phyloP scores from a whole-genome alignment of 2,113 vertebrate species.

The Fregetta grallaria region DNA sequence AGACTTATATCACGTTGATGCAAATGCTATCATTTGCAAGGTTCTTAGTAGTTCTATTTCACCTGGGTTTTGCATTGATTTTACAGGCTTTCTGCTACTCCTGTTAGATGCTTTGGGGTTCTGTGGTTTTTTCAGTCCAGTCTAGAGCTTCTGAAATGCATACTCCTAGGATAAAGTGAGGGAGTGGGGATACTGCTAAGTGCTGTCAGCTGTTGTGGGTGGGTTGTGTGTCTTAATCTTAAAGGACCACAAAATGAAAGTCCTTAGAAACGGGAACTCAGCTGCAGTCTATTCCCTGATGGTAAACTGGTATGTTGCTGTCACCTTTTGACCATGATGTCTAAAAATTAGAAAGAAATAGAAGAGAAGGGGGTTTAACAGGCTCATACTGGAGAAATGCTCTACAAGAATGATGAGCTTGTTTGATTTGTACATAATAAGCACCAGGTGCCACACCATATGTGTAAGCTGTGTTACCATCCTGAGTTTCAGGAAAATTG shows the following conservation, averaged over 20 bases:
- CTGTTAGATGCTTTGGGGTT: background rate
- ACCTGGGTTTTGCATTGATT: background rate
- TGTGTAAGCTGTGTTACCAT: background rate
- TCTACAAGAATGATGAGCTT: conserved; percentile 31
- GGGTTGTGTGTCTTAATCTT: background rate
- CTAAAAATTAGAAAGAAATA: background rate
- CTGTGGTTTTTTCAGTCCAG: background rate
- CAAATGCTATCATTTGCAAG: background rate
- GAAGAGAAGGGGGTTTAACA: background rate
- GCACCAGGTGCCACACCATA: conserved; percentile 18
- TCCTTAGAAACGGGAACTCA: background rate
- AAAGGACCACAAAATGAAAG: background rate
- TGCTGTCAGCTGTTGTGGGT: conserved; percentile 1
- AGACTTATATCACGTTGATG: background rate
- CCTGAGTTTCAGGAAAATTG: background rate
- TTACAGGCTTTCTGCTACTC: background rate
- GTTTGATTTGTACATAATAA: conserved; percentile 25
- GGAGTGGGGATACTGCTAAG: background rate
- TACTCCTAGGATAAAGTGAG: background rate
- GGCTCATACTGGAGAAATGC: background rate
- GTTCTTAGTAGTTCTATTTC: background rate
- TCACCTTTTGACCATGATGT: background rate
- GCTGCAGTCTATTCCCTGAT: background rate
- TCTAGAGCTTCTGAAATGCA: background rate
- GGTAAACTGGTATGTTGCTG: background rate